Evolutionary conservation across 2,888 invertebrate genomes (phyloP), one percentile per base, ranked within the genome.

Genomic region (Mythimna vitellina): DNA sequence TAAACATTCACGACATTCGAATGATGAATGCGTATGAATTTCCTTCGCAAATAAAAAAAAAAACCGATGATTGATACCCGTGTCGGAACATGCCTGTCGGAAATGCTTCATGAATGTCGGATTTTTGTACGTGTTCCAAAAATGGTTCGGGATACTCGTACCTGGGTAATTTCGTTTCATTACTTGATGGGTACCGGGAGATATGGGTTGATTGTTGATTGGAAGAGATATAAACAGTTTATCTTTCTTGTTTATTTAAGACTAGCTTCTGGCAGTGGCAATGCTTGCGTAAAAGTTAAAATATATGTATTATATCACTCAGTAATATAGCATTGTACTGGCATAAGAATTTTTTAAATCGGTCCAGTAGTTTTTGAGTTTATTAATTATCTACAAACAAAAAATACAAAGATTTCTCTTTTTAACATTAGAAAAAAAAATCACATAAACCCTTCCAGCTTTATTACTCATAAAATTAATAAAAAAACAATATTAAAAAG

Each of bases 11-110:
- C 63, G 75, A 32, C 70, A 67, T 69, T 70, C 51, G 58, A 76
- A 86, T 84, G 86, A 86, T 78, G 81, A 83, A 84, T 83, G 81
- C 54, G 74, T 76, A 70, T 74, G 73, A 75, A 83, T 80, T 76
- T 81, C 84, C 76, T 74, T 78, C 70, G 63, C 77, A 72, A 70
- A 72, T 68, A 68, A 71, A 76, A 78, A 84, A 75, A 85, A 70
- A 49, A n/a, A 0, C 46, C 12, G 35, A 58, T 84, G 86, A 84
- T 86, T 86, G 86, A 83, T 84, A 86, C 86, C 76, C 78, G 80
- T 60, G 57, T 62, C 46, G 68, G 63, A 20, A 65, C 67, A 32
- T 61, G 56, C 32, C 67, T 68, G 85, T 61, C 66, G 56, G 65
- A 78, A 84, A 73, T 82, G 29, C 69, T 72, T 81, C 78, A 73